phyloP scores from a whole-genome alignment of 2,888 invertebrate genomes.

The Hydrotaea diabolus region DNA sequence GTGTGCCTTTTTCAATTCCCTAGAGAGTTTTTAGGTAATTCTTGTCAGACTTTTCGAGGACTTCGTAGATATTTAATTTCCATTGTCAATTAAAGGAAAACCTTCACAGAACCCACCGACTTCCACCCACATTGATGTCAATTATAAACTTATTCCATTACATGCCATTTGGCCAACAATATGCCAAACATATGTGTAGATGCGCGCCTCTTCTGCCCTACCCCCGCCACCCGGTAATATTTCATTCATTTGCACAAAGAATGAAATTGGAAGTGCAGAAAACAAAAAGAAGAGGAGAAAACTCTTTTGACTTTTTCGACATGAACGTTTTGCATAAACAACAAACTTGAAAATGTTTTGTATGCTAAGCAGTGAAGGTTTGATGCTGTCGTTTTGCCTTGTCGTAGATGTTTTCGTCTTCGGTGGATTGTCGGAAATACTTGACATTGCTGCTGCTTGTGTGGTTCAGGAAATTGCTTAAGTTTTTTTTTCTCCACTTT shows the following conservation, averaged over 20 bases:
- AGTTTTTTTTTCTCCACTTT: slow-evolving; percentile 39
- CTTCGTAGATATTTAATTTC: slow-evolving; percentile 4
- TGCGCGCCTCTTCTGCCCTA: neutral
- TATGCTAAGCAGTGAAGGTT: slow-evolving; percentile 57
- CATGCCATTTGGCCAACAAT: slow-evolving; percentile 9
- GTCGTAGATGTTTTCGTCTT: slow-evolving; percentile 18
- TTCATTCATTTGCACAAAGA: too few species aligned
- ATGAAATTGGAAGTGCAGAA: neutral
- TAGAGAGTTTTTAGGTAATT: neutral
- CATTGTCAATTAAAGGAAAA: slow-evolving; percentile 27
- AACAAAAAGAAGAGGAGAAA: neutral
- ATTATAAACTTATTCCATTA: slow-evolving; percentile 11
- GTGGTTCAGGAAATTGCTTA: slow-evolving; percentile 69
- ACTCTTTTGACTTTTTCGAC: slow-evolving; percentile 37
- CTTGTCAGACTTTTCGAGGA: slow-evolving; percentile 4
- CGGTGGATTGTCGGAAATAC: slow-evolving; percentile 65
- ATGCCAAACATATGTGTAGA: slow-evolving; percentile 1
- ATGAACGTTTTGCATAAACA: slow-evolving; percentile 18
- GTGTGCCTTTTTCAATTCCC: neutral
- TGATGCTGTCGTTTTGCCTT: slow-evolving; percentile 22
- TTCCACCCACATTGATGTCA: neutral
- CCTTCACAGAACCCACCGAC: neutral
- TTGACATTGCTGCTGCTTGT: slow-evolving; percentile 67
- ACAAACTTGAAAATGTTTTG: slow-evolving; percentile 55
- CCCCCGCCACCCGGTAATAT: too few species aligned